Percentiles rank a stretch among this genome's conserved stretches.
These are phyloP conservation scores for Oscarella lobularis DNA, from an alignment of 37 sponge, comb jelly and placozoan species.

Conservation along the genomic window DNA sequence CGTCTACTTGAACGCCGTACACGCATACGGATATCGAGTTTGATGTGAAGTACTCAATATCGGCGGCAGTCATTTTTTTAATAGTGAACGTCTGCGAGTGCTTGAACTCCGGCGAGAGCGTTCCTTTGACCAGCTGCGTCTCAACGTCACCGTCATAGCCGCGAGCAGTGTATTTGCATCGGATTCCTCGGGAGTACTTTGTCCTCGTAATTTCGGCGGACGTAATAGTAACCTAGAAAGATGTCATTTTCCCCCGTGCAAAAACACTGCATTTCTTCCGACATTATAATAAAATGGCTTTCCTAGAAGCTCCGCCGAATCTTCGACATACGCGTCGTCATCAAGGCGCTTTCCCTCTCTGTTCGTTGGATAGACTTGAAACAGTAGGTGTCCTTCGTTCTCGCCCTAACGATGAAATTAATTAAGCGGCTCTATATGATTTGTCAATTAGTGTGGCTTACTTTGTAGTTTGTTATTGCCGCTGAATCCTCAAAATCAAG, in stretches of 20 bases:
- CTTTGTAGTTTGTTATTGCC: constrained; percentile 19
- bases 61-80: constrained; percentile 1
- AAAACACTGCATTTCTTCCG: too few species aligned
- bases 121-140: constrained; percentile 5
- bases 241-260: too few species aligned
- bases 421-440: too few species aligned
- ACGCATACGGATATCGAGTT: constrained; percentile 16
- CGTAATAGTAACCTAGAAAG: constrained; percentile 12
- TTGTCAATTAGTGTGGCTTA: not conserved
- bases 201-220: constrained; percentile 8
- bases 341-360: constrained; percentile 9
- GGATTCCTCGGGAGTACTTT: constrained; percentile 9
- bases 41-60: constrained; percentile 19
- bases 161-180: constrained; percentile 6
- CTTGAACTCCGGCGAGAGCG: constrained; percentile 20
- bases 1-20: constrained; percentile 20
- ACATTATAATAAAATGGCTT: constrained; percentile 31
- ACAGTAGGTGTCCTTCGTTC: constrained; percentile 10
- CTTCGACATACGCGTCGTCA: constrained; percentile 32
- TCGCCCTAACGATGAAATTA: too few species aligned
- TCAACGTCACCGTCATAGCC: constrained; percentile 6
- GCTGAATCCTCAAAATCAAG: constrained; percentile 22
- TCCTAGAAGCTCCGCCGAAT: constrained; percentile 18
- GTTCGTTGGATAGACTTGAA: constrained; percentile 12
- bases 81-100: constrained; percentile 14